Percentiles rank a stretch among this genome's conserved stretches.
Conservation (phyloP, 2,797 vertebrate genomes). For the Psittacula echo region DNA sequence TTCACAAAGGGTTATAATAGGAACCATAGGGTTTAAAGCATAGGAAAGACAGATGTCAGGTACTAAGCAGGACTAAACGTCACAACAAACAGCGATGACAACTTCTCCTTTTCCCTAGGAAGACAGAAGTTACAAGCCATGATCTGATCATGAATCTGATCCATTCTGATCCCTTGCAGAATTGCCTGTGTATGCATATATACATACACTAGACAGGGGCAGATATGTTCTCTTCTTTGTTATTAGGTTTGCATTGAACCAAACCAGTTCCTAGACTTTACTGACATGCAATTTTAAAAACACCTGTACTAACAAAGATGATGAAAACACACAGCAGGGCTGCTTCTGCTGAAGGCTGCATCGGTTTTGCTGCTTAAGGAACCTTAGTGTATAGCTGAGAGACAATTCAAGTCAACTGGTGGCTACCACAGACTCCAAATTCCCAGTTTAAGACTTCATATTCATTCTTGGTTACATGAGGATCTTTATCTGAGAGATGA, state of each 20-base stretch:
- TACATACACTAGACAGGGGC: not conserved
- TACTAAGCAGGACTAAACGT: not conserved
- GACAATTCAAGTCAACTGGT: not conserved
- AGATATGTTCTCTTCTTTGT: not conserved
- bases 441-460: not conserved
- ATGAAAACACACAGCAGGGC: not conserved
- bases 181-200: not conserved
- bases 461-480: not conserved
- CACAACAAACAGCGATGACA: not conserved
- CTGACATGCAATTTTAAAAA: not conserved
- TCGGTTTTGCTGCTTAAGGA: not conserved
- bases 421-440: not conserved
- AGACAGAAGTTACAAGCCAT: not conserved
- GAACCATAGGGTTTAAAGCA: not conserved
- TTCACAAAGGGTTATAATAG: not conserved
- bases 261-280: not conserved
- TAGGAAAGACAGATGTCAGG: not conserved
- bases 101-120: not conserved
- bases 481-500: not conserved
- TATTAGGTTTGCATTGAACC: not conserved
- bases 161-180: not conserved
- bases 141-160: not conserved
- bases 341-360: not conserved
- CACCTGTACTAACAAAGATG: not conserved
- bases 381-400: fast-evolving